Percentiles rank a stretch among this genome's conserved stretches.
Evolutionary conservation across 2,113 vertebrate species (phyloP).

Genomic region (Mungos mungo): DNA sequence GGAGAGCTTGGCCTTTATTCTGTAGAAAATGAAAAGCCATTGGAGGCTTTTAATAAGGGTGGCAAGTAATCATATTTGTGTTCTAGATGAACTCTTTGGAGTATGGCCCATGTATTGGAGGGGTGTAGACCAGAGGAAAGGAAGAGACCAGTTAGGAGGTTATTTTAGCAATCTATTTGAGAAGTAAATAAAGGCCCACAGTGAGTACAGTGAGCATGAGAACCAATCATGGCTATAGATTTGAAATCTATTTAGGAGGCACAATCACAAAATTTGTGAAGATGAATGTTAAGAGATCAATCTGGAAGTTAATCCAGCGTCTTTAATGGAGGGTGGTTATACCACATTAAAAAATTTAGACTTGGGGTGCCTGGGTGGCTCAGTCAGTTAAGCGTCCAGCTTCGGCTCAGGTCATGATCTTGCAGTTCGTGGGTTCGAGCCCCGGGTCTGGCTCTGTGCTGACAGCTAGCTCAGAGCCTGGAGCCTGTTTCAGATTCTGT

Average conservation of each 20-base stretch:
- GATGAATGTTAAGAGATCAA: neutral
- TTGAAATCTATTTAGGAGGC: conserved; percentile 4
- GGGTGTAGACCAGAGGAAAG: neutral
- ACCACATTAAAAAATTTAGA: neutral
- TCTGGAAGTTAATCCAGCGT: neutral
- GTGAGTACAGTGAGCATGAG: neutral
- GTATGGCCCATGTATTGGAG: neutral
- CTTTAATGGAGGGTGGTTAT: neutral
- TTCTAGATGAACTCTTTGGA: neutral
- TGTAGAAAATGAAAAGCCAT: neutral
- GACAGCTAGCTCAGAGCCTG: no score
- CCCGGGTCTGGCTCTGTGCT: no score
- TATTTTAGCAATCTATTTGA: neutral
- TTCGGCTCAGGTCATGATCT: no score
- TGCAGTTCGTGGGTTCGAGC: no score
- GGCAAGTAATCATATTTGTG: neutral
- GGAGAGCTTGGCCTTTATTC: neutral
- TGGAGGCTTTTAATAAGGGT: neutral
- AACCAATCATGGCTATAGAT: neutral
- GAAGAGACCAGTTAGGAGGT: neutral
- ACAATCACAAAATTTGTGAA: neutral
- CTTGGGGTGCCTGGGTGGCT: no score
- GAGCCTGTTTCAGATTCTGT: no score
- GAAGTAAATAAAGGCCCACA: neutral
- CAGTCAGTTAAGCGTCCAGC: no score